Evolutionary conservation across 1,140 invertebrate species (phyloP), one percentile per base, ranked within the genome.

Genomic region (Prorops nasuta): DNA sequence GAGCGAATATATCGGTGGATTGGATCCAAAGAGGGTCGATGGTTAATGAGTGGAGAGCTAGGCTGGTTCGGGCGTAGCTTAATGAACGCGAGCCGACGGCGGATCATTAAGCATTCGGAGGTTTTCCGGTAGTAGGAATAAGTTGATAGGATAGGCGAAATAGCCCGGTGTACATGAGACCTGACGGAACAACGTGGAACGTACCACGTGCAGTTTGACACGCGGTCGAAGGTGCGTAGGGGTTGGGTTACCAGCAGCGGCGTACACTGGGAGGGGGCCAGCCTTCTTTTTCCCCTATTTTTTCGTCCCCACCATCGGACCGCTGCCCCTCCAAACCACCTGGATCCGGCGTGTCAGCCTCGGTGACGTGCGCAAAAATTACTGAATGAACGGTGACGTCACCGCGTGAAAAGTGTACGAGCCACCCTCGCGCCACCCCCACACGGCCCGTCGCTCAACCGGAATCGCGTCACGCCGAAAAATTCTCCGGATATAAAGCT

Each of bases 381-480:
- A 69, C 72, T 78, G 74, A 78, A 78, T 78, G 74, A 78, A 76
- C 71, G 65, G 63, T 71, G 73, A 77, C 73, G 76, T 77, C 76
- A 78, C 63, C 53, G 60, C 52, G 56, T 67, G 54, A 67, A 66
- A 66, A 66, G 61, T 67, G 58, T 57, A 50, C 51, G 64, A 63
- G 45, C 44, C 54, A 60, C 51, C 44, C 32, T 45, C 35, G 57
- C 57, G 49, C 59, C 58, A 60, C 32, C n/a, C 44, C 35, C 18
- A 53, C 38, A 28, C 44, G 21, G 3, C 28, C 10, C 39, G 0
- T 22, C 32, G 15, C 3, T 12, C 17, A 8, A 8, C 39, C 32
- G 3, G 10, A 6, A 3, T 9, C 21, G 24, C 36, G 19, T 17
- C 22, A n/a, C n/a, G n/a, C n/a, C n/a, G n/a, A n/a, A n/a, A n/a